Base-by-base conservation (phyloP, 2,113 vertebrate species). In the Gulo gulo region DNA sequence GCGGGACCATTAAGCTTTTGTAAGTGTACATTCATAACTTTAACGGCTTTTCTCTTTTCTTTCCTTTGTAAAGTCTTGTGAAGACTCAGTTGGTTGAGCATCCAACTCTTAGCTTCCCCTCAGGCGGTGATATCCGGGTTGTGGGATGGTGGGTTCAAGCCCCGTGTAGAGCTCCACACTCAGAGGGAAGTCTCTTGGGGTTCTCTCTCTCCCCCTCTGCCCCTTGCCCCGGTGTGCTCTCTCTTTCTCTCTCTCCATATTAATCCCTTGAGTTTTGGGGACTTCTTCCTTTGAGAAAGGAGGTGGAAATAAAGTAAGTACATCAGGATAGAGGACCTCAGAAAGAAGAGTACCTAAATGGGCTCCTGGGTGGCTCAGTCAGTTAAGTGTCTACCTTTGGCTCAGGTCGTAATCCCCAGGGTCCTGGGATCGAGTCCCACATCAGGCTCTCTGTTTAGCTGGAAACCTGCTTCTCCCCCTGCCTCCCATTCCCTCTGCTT, bases 81-180 rank as follows among this genome's bases (percentile, higher is more conserved):
- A 69, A 69, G 65, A 16, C 31, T 20, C 16, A n/a, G 34, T 18
- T 67, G 34, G 65, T 69, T 69, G 34, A 69, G n/a, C 3, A 20
- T 69, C 67, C 34, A 36, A 36, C 34, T 36, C 16, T 36, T 69
- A 21, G 67, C n/a, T 69, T 69, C 18, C 34, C 7, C 67, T 69
- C 15, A 16, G 31, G 31, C 29, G 0, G 1, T n/a, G 16, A 69
- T n/a, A 34, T 21, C 67, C 4, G 0, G 67, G 16, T 69, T 4
- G 3, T 69, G 67, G 18, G 34, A 36, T 21, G 9, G 34, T 69
- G 67, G 18, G 34, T 21, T 36, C 7, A 4, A 69, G 34, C 67
- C 18, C 16, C 1, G 1, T 21, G 18, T 69, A 36, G 67, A n/a
- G 34, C 34, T 69, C 67, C 65, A 18, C 15, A 16, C 15, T n/a